Conservation (phyloP, 2,797 vertebrate species). For the Sebastes matsubarae region DNA sequence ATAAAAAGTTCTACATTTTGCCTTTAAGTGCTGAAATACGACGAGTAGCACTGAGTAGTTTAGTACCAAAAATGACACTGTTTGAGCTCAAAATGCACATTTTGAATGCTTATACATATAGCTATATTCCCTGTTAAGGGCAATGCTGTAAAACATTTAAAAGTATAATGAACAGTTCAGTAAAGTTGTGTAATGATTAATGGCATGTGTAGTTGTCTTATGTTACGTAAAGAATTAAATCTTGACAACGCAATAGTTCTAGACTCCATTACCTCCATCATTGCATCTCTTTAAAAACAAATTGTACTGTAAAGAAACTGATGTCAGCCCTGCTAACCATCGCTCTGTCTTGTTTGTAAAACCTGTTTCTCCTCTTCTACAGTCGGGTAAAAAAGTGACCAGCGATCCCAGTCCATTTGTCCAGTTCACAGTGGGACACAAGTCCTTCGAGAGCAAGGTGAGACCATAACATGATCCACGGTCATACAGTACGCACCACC, state of each 20-base stretch:
- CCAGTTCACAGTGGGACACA: slow-evolving; percentile 92
- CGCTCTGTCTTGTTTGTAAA: neutral
- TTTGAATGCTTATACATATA: neutral
- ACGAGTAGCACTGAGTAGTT: neutral
- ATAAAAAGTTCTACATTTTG: neutral
- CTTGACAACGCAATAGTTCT: neutral
- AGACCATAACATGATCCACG: slow-evolving; percentile 28
- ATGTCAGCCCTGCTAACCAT: neutral
- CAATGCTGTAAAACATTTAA: neutral
- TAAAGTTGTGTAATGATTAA: neutral
- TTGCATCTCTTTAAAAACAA: neutral
- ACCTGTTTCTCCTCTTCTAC: slow-evolving; percentile 33
- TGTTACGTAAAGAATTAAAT: neutral
- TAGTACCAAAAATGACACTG: neutral
- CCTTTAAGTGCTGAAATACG: neutral
- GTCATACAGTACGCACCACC: neutral
- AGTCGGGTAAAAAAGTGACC: slow-evolving; percentile 95
- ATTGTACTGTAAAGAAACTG: neutral
- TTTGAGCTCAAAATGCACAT: neutral
- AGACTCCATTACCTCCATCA: neutral
- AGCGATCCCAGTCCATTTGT: slow-evolving; percentile 93
- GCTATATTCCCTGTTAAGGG: neutral
- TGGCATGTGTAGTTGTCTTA: neutral
- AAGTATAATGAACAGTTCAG: neutral
- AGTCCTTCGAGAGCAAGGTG: slow-evolving; percentile 93